A percentile compares a stretch with the other conserved stretches of the same genome.
These are phyloP conservation scores for Mythimna loreyi DNA, from an alignment of 2,888 invertebrate species.

Conservation along the genomic window DNA sequence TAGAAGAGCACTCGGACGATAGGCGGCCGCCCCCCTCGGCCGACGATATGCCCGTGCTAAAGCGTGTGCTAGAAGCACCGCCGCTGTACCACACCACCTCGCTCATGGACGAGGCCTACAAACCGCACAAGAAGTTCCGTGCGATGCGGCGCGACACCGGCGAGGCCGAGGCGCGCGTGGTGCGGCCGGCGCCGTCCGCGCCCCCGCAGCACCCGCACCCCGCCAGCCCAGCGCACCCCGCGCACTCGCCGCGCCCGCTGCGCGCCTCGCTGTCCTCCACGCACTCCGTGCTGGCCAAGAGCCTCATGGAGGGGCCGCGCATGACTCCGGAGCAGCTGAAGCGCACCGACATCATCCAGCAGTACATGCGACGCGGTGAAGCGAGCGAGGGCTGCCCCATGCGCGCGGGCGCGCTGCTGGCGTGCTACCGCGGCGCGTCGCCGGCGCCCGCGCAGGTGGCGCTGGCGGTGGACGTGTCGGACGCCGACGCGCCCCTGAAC, in stretches of 20 bases:
- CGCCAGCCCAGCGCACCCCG: constrained; percentile 80
- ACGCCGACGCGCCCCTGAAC: constrained; percentile 96
- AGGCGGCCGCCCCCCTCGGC: constrained; percentile 91
- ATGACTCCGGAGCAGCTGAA: constrained; percentile 98
- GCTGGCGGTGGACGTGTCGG: constrained; percentile 95
- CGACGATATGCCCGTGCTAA: constrained; percentile 98
- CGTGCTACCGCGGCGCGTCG: constrained; percentile 83
- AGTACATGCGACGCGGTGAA: constrained; percentile 96
- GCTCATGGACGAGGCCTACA: constrained; percentile 98
- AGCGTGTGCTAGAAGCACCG: constrained; percentile 97
- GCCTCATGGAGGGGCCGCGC: constrained; percentile 97
- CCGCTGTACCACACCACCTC: constrained; percentile 97
- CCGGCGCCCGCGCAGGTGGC: constrained; percentile 89
- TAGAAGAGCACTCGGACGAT: constrained; percentile 94
- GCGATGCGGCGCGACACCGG: constrained; percentile 95
- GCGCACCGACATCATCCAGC: constrained; percentile 97
- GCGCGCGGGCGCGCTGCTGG: constrained; percentile 79
- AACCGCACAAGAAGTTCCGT: constrained; percentile 98
- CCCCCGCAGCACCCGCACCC: constrained; percentile 89
- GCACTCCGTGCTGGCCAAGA: constrained; percentile 97
- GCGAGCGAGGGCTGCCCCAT: constrained; percentile 85
- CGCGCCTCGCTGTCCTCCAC: constrained; percentile 94
- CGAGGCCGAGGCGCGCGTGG: constrained; percentile 92
- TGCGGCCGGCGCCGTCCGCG: constrained; percentile 87
- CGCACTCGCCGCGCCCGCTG: constrained; percentile 90